Evolutionary conservation across 2,888 invertebrate genomes (phyloP).

Genomic region (Pammene fasciana): DNA sequence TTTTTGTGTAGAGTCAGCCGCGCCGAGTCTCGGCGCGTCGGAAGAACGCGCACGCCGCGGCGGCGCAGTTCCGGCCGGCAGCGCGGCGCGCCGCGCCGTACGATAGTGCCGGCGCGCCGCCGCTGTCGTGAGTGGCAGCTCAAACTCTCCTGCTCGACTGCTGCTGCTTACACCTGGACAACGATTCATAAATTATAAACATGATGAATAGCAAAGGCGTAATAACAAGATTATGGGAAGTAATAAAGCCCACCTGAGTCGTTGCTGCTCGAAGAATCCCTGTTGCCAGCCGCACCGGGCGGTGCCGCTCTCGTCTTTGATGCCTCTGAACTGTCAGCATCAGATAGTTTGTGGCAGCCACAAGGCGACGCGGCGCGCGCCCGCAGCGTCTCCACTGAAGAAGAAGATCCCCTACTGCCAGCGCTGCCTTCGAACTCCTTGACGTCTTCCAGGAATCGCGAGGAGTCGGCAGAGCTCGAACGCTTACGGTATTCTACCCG

Average conservation of each 20-base stretch:
- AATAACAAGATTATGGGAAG: neutral
- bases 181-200: neutral
- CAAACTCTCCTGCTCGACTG: conserved; percentile 79
- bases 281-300: conserved; percentile 86
- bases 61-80: conserved; percentile 82
- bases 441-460: conserved; percentile 85
- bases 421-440: conserved; percentile 82
- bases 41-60: conserved; percentile 88
- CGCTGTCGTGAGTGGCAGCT: conserved; percentile 83
- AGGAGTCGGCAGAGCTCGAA: conserved; percentile 90
- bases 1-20: conserved; percentile 81
- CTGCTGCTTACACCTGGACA: conserved; percentile 21
- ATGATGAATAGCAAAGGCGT: neutral
- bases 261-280: conserved; percentile 91
- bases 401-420: conserved; percentile 70
- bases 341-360: conserved; percentile 65
- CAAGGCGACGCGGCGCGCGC: conserved; percentile 69
- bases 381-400: conserved; percentile 78
- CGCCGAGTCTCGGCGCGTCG: conserved; percentile 84
- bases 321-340: conserved; percentile 73
- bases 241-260: conserved; percentile 84
- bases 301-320: conserved; percentile 70
- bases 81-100: conserved; percentile 79
- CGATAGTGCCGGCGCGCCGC: conserved; percentile 81
- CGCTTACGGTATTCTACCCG: conserved; percentile 76